Evolutionary conservation across 2,888 invertebrate genomes (phyloP).

Genomic region (Nyleta sp.): DNA sequence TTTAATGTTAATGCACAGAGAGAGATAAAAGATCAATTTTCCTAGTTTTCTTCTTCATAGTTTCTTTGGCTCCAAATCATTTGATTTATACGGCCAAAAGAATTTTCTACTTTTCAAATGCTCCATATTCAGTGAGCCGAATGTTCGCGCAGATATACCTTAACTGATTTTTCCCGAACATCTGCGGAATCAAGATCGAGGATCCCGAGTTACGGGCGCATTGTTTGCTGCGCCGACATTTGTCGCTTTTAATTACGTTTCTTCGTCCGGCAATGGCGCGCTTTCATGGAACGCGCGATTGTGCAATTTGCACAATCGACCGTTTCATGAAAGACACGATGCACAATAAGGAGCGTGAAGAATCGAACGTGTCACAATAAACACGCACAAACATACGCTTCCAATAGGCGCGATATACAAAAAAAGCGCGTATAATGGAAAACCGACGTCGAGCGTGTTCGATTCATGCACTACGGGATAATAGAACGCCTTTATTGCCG

Average conservation of each 20-base stretch:
- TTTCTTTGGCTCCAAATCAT: no score
- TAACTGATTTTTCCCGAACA: neutral
- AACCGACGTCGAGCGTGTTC: conserved; percentile 30
- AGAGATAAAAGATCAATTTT: no score
- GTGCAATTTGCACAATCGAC: conserved; percentile 52
- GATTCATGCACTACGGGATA: conserved; percentile 31
- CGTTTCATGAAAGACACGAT: conserved; percentile 59
- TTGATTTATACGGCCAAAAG: no score
- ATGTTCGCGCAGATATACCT: no score
- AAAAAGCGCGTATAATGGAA: conserved; percentile 35
- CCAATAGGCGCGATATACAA: conserved; percentile 28
- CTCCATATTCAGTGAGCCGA: no score
- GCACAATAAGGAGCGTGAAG: conserved; percentile 43
- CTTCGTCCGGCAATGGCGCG: conserved; percentile 21
- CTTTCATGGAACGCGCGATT: conserved; percentile 28
- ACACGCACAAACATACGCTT: conserved; percentile 37
- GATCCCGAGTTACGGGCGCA: conserved; percentile 8
- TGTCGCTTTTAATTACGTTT: conserved; percentile 49
- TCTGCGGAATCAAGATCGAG: conserved; percentile 15
- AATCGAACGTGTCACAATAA: conserved; percentile 52
- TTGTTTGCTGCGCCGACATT: conserved; percentile 38
- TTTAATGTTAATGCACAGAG: no score
- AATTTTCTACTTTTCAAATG: no score
- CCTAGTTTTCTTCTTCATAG: no score
- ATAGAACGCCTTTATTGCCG: conserved; percentile 18